These are phyloP conservation scores for Zaprionus nigranus DNA, from an alignment of 1,140 invertebrate genomes.

Conservation along the genomic window DNA sequence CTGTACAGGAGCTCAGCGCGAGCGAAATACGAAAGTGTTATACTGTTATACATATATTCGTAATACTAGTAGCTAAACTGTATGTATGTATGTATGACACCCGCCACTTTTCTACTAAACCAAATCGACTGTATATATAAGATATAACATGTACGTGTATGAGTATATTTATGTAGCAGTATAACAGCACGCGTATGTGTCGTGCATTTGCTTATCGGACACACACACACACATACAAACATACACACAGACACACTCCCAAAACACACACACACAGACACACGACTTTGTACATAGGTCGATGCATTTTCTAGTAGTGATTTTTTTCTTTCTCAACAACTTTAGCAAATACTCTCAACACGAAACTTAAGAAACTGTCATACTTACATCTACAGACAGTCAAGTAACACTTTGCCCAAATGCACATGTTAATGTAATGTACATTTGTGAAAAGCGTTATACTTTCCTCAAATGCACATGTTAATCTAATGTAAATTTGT, in stretches of 20 bases:
- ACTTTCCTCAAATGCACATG: no score
- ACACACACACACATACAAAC: slow-evolving; percentile 29
- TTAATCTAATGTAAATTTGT: no score
- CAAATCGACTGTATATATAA: slow-evolving; percentile 74
- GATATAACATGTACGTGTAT: slow-evolving; percentile 65
- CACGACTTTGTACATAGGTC: slow-evolving; percentile 40
- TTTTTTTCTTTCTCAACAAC: slow-evolving; percentile 28
- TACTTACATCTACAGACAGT: slow-evolving; percentile 16
- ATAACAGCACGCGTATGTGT: slow-evolving; percentile 71
- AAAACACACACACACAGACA: slow-evolving; percentile 24
- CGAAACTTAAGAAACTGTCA: slow-evolving; percentile 35
- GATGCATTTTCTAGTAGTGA: slow-evolving; percentile 39
- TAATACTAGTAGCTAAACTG: slow-evolving; percentile 54
- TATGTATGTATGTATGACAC: slow-evolving; percentile 73
- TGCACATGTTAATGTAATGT: no score
- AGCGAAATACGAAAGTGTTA: slow-evolving; percentile 26
- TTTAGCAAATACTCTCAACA: slow-evolving; percentile 20
- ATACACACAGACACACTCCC: slow-evolving; percentile 21
- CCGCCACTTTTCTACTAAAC: slow-evolving; percentile 78
- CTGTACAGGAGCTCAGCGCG: slow-evolving; percentile 48
- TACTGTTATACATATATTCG: slow-evolving; percentile 59
- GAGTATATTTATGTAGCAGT: slow-evolving; percentile 72
- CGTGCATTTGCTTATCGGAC: slow-evolving; percentile 66
- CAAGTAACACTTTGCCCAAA: no score
- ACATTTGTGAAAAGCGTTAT: no score